Base-by-base conservation (phyloP, 2,113 vertebrate genomes). In the Galemys pyrenaicus region DNA sequence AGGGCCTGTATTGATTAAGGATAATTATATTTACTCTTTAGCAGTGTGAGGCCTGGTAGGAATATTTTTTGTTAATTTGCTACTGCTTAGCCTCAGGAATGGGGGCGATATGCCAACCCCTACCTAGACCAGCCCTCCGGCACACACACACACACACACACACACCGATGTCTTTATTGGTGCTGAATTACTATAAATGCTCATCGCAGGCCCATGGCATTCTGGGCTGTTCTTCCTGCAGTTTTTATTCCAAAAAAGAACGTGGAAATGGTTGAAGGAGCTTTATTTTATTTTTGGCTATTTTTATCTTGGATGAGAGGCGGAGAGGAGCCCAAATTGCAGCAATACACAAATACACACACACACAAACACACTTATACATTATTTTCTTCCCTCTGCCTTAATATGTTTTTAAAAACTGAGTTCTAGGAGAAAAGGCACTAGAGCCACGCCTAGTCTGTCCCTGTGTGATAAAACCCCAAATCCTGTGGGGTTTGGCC, bases 11-110 rank as follows among this genome's bases (percentile, higher is more conserved):
- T 97, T 97, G 96, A 97, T 97, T 96, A 96, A 94, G 92, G 87
- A 92, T 96, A 96, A 97, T 97, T 97, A 74, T 96, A 96, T 97
- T 97, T 97, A 96, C 94, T 96, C 92, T 97, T 93, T 41, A 92
- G 93, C 93, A 95, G 80, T 94, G 73, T 93, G 96, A 93, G 92
- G 71, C 89, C 77, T 74, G 89, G 83, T 77, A 94, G 84, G 94
- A 93, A 90, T 94, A 81, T 96, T 94, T 92, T 95, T 95, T 91
- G 95, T 89, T 95, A 96, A 96, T 96, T 97, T 96, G 90, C 80
- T 85, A 30, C 84, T 95, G 87, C 75, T 96, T 96, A 41, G 89
- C 92, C 77, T 93, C 67, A 95, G 67, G 81, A 90, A 92, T 74
- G 19, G 62, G 67, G n/a, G 77, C 65, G 65, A 95, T 93, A 80